A percentile compares a stretch with the other conserved stretches of the same genome.
These are phyloP conservation scores for Halichoeres trimaculatus DNA, from an alignment of 2,113 vertebrate species.

Conservation along the genomic window DNA sequence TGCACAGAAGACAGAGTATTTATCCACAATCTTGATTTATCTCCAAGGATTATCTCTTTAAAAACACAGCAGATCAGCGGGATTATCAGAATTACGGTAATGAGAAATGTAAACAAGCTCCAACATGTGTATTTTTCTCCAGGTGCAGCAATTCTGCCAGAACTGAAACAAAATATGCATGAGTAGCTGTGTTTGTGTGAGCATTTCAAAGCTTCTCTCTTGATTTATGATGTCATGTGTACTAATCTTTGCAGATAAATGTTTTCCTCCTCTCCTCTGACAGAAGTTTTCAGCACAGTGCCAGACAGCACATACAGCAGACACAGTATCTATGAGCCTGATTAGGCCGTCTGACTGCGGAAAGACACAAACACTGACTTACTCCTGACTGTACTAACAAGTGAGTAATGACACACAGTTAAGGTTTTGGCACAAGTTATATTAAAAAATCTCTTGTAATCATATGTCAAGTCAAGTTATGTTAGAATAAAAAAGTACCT, in stretches of 20 bases:
- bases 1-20: constrained; percentile 25
- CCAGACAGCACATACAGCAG: constrained; percentile 35
- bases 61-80: constrained; percentile 16
- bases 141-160: neutral
- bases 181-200: constrained; percentile 23
- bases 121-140: neutral
- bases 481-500: no score
- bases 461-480: no score
- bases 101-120: constrained; percentile 22
- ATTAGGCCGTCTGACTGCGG: constrained; percentile 25
- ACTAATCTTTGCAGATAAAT: constrained; percentile 56
- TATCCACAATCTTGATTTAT: constrained; percentile 22
- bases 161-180: constrained; percentile 32
- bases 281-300: constrained; percentile 16
- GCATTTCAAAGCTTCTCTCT: constrained; percentile 22
- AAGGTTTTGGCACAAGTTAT: no score
- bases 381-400: neutral
- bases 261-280: constrained; percentile 15
- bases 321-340: constrained; percentile 38
- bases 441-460: no score
- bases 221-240: constrained; percentile 38
- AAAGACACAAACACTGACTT: neutral
- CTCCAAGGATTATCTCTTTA: constrained; percentile 17
- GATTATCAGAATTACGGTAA: constrained; percentile 24
- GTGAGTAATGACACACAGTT: neutral